Conservation (phyloP, 1,140 invertebrate species). For the Leptestheria dahalacensis region DNA sequence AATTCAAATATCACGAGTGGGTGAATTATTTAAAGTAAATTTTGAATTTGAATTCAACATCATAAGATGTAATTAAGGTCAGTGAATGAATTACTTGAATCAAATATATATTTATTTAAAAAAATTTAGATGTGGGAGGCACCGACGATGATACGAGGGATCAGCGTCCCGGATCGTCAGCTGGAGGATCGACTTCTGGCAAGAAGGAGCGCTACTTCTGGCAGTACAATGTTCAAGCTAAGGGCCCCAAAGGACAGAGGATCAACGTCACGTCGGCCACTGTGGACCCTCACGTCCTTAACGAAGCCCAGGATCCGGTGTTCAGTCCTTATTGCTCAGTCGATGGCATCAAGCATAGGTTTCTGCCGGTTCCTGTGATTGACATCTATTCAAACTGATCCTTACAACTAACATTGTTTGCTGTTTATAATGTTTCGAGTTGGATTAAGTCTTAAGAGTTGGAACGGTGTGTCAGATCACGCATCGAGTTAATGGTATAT, state of each 20-base stretch:
- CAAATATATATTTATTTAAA: too few species aligned
- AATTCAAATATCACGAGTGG: too few species aligned
- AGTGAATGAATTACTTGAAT: too few species aligned
- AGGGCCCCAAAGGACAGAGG: conserved; percentile 87
- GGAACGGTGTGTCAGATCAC: too few species aligned
- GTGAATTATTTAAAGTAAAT: too few species aligned
- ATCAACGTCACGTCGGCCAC: conserved; percentile 62
- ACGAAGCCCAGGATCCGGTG: conserved; percentile 79
- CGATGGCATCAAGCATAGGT: conserved; percentile 78
- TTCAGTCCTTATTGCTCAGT: conserved; percentile 78
- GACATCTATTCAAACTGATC: too few species aligned
- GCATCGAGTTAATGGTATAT: too few species aligned
- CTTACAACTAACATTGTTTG: too few species aligned
- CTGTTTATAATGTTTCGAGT: too few species aligned
- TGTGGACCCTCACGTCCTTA: conserved; percentile 82
- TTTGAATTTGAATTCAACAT: too few species aligned
- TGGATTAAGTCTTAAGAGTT: too few species aligned
- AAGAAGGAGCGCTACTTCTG: conserved; percentile 86
- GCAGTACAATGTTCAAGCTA: conserved; percentile 98
- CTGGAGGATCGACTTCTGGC: conserved; percentile 13
- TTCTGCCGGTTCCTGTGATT: conserved; percentile 10
- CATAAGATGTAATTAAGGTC: too few species aligned
- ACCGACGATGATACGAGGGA: conserved; percentile 45
- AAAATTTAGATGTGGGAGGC: conserved; percentile 42
- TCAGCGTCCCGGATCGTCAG: conserved; percentile 10